These are phyloP conservation scores for Poecile atricapillus DNA, from an alignment of 2,113 vertebrate species.

Conservation along the genomic window DNA sequence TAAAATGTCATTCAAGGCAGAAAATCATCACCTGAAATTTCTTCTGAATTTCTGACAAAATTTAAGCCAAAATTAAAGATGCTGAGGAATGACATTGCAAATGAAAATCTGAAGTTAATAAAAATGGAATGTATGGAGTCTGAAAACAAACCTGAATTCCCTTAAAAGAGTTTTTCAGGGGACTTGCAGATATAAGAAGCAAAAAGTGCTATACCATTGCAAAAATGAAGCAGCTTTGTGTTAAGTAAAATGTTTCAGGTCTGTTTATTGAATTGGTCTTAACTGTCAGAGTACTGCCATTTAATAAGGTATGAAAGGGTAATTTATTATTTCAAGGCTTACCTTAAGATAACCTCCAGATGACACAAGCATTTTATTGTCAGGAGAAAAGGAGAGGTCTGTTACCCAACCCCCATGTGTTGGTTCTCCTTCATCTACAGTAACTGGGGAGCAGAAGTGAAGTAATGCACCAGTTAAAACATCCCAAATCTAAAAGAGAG, in stretches of 20 bases:
- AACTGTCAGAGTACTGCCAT: not conserved
- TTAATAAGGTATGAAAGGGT: not conserved
- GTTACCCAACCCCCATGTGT: constrained; percentile 93
- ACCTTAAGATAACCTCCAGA: constrained; percentile 92
- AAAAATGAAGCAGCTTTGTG: not conserved
- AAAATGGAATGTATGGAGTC: not conserved
- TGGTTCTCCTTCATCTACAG: constrained; percentile 80
- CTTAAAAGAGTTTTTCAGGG: not conserved
- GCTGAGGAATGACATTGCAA: not conserved
- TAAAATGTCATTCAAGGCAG: not conserved
- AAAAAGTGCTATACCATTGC: not conserved
- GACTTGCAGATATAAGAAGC: not conserved
- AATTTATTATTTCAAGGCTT: constrained; percentile 1
- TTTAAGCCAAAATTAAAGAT: not conserved
- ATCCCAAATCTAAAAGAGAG: constrained; percentile 83
- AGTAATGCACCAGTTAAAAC: constrained; percentile 76
- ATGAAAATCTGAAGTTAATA: not conserved
- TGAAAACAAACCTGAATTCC: not conserved
- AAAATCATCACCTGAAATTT: not conserved
- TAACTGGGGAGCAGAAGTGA: constrained; percentile 79
- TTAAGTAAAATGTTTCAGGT: not conserved
- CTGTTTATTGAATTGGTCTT: not conserved
- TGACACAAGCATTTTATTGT: constrained; percentile 84
- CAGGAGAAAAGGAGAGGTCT: constrained; percentile 89
- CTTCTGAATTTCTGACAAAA: not conserved